Base-by-base conservation (phyloP, 2,888 invertebrate genomes). In the Caradrina kadenii region DNA sequence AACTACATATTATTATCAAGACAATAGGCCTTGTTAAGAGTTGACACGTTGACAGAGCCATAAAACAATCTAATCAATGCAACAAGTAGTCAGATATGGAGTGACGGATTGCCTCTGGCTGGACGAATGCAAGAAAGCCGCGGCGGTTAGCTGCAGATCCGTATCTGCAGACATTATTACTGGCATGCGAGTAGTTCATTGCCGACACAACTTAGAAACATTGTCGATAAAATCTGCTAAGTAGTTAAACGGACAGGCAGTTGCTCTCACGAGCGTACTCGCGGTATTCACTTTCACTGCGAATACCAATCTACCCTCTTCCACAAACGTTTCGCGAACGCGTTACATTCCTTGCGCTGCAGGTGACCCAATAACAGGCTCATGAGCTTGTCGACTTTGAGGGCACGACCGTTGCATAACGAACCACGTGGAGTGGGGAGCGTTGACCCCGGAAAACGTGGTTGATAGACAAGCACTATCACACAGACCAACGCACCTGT, bases 381-480 rank as follows among this genome's bases (percentile, higher is more conserved):
- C 79, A 83, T 84, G 85, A 87, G 86, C 86, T 85, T 82, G 84
- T 81, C 76, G 84, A 54, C 80, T 86, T 73, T 79, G 80, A 80
- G 85, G 86, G 85, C 85, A 84, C 77, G 80, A 73, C 72, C 69
- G 83, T 94, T 93, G 90, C 93, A 90, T 91, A 93, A 93, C 79
- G 68, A 82, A 86, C 89, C 94, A 94, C 94, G 93, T 94, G 93
- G 91, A 86, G 78, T 84, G 74, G 85, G 86, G 94, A 90, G 86
- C 94, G 87, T 90, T 91, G 93, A 95, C 92, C 93, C 89, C 89
- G 84, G 83, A 83, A 87, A 89, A 88, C 88, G 86, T 91, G 87
- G 88, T 87, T 91, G 92, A 92, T 93, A 93, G 87, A 86, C 86
- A 82, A 86, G 75, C 85, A 87, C 89, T 92, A 93, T 93, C 92